These are phyloP conservation scores for Hypercompe scribonia DNA, from an alignment of 2,888 invertebrate genomes.

Conservation along the genomic window DNA sequence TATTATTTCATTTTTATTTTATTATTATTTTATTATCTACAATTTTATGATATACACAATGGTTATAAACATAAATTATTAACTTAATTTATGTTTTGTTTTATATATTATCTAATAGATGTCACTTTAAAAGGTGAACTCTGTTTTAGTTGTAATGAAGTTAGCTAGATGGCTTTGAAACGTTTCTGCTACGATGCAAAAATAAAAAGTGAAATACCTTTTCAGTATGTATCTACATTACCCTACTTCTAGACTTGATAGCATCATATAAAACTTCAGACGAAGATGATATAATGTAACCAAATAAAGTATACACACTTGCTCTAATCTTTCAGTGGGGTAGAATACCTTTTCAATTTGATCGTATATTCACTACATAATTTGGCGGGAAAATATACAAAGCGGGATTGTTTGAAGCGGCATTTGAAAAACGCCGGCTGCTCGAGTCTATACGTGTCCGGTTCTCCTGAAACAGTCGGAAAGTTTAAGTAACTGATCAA, in stretches of 20 bases:
- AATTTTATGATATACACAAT: neutral
- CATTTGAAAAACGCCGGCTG: conserved; percentile 68
- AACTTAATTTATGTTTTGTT: neutral
- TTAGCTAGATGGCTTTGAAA: conserved; percentile 34
- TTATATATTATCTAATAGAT: conserved; percentile 6
- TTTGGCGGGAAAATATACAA: conserved; percentile 61
- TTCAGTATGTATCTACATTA: neutral
- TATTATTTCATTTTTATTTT: no score
- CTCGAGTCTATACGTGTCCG: conserved; percentile 47
- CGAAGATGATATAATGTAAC: conserved; percentile 21
- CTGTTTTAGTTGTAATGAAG: neutral
- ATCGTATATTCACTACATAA: conserved; percentile 22
- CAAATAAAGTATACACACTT: conserved; percentile 22
- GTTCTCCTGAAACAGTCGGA: conserved; percentile 38
- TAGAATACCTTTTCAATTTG: conserved; percentile 14
- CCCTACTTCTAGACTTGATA: conserved; percentile 19
- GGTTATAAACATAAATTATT: neutral
- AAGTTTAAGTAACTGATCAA: conserved; percentile 50
- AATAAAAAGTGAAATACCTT: neutral
- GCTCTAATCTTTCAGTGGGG: no score
- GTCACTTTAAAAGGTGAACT: conserved; percentile 15
- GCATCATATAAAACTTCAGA: conserved; percentile 22
- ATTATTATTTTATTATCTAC: neutral
- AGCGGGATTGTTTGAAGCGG: conserved; percentile 48
- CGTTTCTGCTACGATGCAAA: conserved; percentile 16